These are phyloP conservation scores for Axis porcinus DNA, from an alignment of 2,113 vertebrate species.

Conservation along the genomic window DNA sequence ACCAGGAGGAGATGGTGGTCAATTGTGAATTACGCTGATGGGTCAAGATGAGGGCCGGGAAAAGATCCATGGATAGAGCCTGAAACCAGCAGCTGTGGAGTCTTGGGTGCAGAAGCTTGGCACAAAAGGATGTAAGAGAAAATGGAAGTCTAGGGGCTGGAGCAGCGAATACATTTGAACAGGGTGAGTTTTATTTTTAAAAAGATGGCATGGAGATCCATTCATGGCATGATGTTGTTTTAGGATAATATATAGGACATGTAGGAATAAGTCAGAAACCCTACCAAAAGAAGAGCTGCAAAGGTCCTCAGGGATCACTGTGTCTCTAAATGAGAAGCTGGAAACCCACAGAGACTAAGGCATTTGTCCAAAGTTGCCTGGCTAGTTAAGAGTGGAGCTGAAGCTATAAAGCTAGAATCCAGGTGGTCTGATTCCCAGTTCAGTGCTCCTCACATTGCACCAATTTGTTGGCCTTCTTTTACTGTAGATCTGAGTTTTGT, in stretches of 20 bases:
- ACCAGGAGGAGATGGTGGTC: neutral
- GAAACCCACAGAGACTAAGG: neutral
- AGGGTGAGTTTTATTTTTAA: neutral
- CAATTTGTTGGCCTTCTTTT: slow-evolving; percentile 43
- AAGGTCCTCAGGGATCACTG: neutral
- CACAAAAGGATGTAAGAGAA: neutral
- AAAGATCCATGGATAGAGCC: neutral
- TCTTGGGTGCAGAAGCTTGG: neutral
- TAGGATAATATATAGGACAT: neutral
- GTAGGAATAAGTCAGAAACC: neutral
- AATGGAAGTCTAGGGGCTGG: neutral
- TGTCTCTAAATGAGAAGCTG: neutral
- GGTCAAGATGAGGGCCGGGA: neutral
- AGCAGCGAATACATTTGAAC: neutral
- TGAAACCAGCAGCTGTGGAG: neutral
- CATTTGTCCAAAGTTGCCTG: neutral
- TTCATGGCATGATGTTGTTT: neutral
- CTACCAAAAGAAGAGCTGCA: neutral
- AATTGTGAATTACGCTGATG: neutral
- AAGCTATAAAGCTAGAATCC: neutral
- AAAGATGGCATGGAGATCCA: neutral
- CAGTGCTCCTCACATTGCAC: neutral
- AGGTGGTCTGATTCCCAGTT: neutral
- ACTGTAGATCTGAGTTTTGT: slow-evolving; percentile 19
- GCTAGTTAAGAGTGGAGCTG: neutral